These are phyloP conservation scores for Leptocoma aspasia DNA, from an alignment of 2,113 vertebrate species.

Conservation along the genomic window DNA sequence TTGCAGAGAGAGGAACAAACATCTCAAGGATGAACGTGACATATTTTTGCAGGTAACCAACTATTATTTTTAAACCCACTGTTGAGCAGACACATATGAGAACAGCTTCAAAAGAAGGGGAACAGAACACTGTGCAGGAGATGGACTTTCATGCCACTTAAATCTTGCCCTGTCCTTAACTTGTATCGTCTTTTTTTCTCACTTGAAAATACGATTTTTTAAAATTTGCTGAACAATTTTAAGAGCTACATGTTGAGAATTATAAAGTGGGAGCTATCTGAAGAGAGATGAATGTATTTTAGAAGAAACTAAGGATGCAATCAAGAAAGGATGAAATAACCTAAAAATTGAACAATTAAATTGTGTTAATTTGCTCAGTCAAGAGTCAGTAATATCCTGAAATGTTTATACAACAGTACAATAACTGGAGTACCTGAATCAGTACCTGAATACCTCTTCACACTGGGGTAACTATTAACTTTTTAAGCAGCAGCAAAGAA, in stretches of 20 bases:
- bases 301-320: not conserved
- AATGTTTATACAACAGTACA: not conserved
- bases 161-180: not conserved
- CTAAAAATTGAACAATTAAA: not conserved
- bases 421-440: not conserved
- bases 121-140: not conserved
- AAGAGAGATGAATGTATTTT: not conserved
- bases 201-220: not conserved
- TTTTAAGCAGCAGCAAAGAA: not conserved
- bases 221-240: not conserved
- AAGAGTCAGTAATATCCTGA: not conserved
- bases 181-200: not conserved
- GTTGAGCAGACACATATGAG: not conserved
- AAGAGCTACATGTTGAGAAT: not conserved
- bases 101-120: not conserved
- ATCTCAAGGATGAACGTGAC: constrained; percentile 87
- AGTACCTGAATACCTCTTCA: not conserved
- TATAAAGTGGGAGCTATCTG: not conserved
- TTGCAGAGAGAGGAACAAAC: constrained; percentile 92
- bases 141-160: not conserved
- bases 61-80: not conserved
- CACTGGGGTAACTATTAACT: not conserved
- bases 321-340: not conserved
- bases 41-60: constrained; percentile 74
- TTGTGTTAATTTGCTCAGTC: not conserved